phyloP scores from a whole-genome alignment of 2,113 vertebrate genomes.

The Meles meles region DNA sequence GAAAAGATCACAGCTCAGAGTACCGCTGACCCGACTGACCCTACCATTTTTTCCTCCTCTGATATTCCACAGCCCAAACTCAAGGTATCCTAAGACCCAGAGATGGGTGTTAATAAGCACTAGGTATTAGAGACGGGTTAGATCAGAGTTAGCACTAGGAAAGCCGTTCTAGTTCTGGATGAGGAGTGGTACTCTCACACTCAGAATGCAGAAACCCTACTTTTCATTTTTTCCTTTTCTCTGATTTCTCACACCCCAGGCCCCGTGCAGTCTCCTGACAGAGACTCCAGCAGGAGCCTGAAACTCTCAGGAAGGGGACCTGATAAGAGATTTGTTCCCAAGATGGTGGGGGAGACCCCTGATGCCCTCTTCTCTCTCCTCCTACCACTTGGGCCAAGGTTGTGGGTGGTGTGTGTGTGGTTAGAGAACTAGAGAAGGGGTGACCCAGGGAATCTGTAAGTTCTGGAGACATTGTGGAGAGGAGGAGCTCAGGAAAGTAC shows the following conservation, averaged over 20 bases:
- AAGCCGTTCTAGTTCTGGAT: background rate
- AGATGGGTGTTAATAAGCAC: too few relatives aligned
- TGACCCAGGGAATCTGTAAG: background rate
- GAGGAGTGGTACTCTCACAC: background rate
- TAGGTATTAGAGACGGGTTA: too few relatives aligned
- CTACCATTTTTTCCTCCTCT: fast-evolving
- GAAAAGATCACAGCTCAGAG: background rate
- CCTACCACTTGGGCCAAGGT: too few relatives aligned
- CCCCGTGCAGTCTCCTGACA: background rate
- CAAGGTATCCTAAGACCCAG: background rate
- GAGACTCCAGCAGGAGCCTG: background rate
- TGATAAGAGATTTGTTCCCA: background rate
- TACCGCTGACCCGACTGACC: fast-evolving
- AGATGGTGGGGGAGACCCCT: background rate
- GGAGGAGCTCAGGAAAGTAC: background rate
- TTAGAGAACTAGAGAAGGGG: background rate
- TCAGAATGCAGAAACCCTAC: background rate
- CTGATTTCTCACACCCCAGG: background rate
- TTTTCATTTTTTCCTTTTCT: background rate
- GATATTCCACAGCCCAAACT: background rate
- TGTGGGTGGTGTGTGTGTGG: background rate
- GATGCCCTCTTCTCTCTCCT: background rate
- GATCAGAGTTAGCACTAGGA: too few relatives aligned
- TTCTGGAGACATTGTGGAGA: background rate
- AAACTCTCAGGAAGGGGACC: background rate